Base-by-base conservation (phyloP, 1,140 invertebrate species). In the Teleopsis dalmanni region DNA sequence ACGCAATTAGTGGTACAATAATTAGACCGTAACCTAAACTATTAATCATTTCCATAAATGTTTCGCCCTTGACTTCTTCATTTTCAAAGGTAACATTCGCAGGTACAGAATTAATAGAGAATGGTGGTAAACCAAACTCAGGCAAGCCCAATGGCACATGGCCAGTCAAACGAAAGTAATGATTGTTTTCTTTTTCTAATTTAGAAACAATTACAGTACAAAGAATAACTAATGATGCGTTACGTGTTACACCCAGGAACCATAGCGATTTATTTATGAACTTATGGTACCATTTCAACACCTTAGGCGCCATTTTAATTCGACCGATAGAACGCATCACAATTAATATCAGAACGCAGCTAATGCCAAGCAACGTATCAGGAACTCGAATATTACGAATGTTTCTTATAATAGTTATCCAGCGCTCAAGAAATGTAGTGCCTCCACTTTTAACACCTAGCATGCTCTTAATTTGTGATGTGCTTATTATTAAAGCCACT, bases 401-500 rank as follows among this genome's bases (percentile, higher is more conserved):
- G 51, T 84, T 76, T n/a, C 69, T 58, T 37, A 78, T 76, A 29
- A 88, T 78, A 36, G 78, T 85, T 11, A 75, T 78, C 82, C 84
- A 86, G 57, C 83, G 81, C 54, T 85, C 75, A 6, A 88, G 54
- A 57, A 89, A 88, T 13, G 81, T 88, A 6, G 72, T 74, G 2
- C 85, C 87, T 8, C 75, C 80, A 3, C 85, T 88, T 9, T 75
- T 76, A 14, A 95, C 86, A 0, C 86, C 86, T 14, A 92, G 76
- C 36, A 93, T 71, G 54, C 88, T 84, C 70, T 91, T 94, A 22
- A 95, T 75, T 75, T 97, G 92, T 2, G 90, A 90, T 2, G 86
- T 84, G 4, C 88, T 81, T 35, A 96, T 95, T 52, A 93, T 91
- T 7, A 96, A 75, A 13, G 92, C 91, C 6, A 93, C 92, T 1